phyloP scores from a whole-genome alignment of 2,888 invertebrate species.

The Oscheius sp. region DNA sequence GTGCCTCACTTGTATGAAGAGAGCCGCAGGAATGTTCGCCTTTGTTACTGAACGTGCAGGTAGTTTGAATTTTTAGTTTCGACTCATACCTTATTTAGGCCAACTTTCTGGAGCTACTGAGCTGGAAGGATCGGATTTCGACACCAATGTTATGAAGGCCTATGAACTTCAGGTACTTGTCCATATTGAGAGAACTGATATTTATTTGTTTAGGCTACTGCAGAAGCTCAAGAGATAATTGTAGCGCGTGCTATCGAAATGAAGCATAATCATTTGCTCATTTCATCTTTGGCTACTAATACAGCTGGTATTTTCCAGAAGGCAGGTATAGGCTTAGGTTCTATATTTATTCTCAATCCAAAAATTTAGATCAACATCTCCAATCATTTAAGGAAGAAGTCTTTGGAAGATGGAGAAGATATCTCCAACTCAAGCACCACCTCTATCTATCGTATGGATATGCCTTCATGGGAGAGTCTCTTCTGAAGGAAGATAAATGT shows the following conservation, averaged over 20 bases:
- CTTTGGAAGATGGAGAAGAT: slow-evolving; percentile 48
- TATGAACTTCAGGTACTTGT: slow-evolving; percentile 77
- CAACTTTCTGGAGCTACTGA: slow-evolving; percentile 52
- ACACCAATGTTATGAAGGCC: slow-evolving; percentile 75
- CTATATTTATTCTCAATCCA: background rate
- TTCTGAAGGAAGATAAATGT: slow-evolving; percentile 77
- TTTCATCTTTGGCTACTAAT: slow-evolving; percentile 77
- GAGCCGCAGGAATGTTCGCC: slow-evolving; percentile 77
- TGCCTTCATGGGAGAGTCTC: slow-evolving; percentile 76
- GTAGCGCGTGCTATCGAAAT: slow-evolving; percentile 78
- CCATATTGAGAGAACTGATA: background rate
- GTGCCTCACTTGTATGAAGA: slow-evolving; percentile 76
- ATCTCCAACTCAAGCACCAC: slow-evolving; percentile 73
- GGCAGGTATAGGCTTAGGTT: slow-evolving; percentile 71
- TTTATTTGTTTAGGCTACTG: slow-evolving; percentile 70
- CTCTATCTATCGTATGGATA: slow-evolving; percentile 78
- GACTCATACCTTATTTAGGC: no score
- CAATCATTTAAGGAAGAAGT: slow-evolving; percentile 39
- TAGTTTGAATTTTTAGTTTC: no score
- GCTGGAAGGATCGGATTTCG: slow-evolving; percentile 75
- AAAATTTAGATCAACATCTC: slow-evolving; percentile 33
- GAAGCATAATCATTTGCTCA: slow-evolving; percentile 76
- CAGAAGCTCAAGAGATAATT: slow-evolving; percentile 79
- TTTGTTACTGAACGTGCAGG: slow-evolving; percentile 59
- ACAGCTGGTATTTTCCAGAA: slow-evolving; percentile 76